Evolutionary conservation across 2,797 vertebrate species (phyloP).

Genomic region (Hyperoplus lanceolatus): DNA sequence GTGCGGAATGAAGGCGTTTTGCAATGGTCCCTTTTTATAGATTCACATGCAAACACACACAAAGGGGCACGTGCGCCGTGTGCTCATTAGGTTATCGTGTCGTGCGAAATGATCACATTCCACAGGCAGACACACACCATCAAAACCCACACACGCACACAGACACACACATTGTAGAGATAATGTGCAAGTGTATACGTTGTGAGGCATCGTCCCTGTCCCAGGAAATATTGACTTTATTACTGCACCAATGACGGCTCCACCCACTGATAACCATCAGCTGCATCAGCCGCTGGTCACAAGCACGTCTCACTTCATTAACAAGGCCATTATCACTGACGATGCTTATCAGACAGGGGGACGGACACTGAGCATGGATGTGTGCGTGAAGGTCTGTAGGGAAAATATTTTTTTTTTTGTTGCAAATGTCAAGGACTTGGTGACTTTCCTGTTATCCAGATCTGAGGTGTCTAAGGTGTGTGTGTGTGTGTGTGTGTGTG

Average conservation of each 20-base stretch:
- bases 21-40: constrained; percentile 53
- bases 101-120: constrained; percentile 19
- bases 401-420: constrained; percentile 46
- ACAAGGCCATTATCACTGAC: constrained; percentile 77
- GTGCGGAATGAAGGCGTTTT: constrained; percentile 14
- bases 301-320: constrained; percentile 80
- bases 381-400: constrained; percentile 35
- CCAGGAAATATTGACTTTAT: constrained; percentile 78
- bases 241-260: constrained; percentile 72
- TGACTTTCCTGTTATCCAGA: constrained; percentile 61
- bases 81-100: constrained; percentile 31
- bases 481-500: constrained; percentile 20
- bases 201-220: constrained; percentile 32
- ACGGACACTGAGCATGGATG: constrained; percentile 53
- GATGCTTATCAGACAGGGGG: constrained; percentile 71
- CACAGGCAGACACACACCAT: constrained; percentile 6
- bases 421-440: constrained; percentile 69
- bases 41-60: constrained; percentile 17
- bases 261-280: constrained; percentile 77
- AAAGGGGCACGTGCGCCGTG: neutral
- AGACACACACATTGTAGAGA: constrained; percentile 31
- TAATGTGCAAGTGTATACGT: constrained; percentile 16
- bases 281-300: constrained; percentile 72
- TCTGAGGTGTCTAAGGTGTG: constrained; percentile 17
- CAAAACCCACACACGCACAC: constrained; percentile 9